phyloP scores from a whole-genome alignment of 2,888 invertebrate genomes.

The Augiades crinisus region DNA sequence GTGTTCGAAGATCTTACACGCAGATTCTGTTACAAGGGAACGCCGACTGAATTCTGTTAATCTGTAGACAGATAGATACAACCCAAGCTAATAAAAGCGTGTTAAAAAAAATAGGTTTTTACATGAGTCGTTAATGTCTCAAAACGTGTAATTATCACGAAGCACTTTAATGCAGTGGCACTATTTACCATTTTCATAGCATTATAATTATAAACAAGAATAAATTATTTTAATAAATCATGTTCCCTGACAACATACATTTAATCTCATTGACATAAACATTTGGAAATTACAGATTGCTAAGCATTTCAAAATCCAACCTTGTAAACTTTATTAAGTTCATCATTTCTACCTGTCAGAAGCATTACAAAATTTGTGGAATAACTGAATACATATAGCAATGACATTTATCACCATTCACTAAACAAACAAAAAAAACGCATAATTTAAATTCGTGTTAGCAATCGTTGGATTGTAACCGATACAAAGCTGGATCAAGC shows the following conservation, averaged over 20 bases:
- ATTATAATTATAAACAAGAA: too few relatives aligned
- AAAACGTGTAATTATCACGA: too few relatives aligned
- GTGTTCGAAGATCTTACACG: slow-evolving; percentile 20
- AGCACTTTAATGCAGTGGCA: too few relatives aligned
- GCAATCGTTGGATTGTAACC: slow-evolving; percentile 11
- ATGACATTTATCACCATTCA: not conserved
- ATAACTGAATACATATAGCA: not conserved
- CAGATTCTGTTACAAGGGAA: slow-evolving; percentile 15
- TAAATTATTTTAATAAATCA: too few relatives aligned
- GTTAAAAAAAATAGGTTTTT: too few relatives aligned
- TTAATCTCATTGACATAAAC: too few relatives aligned
- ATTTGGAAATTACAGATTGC: slow-evolving; percentile 8
- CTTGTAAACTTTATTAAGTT: slow-evolving; percentile 17
- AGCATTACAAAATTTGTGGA: slow-evolving; percentile 5
- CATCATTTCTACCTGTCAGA: slow-evolving; percentile 9
- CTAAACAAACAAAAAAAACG: slow-evolving; percentile 6
- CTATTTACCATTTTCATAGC: too few relatives aligned
- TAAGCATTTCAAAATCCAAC: slow-evolving; percentile 3
- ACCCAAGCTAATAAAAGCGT: too few relatives aligned
- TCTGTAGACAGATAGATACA: not conserved
- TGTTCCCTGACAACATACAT: too few relatives aligned
- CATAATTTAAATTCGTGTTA: slow-evolving; percentile 22
- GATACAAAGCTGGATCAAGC: slow-evolving; percentile 23
- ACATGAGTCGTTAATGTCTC: too few relatives aligned
- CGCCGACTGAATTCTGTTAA: slow-evolving; percentile 22